phyloP scores from a whole-genome alignment of 2,113 vertebrate genomes.

The Todiramphus chloris region DNA sequence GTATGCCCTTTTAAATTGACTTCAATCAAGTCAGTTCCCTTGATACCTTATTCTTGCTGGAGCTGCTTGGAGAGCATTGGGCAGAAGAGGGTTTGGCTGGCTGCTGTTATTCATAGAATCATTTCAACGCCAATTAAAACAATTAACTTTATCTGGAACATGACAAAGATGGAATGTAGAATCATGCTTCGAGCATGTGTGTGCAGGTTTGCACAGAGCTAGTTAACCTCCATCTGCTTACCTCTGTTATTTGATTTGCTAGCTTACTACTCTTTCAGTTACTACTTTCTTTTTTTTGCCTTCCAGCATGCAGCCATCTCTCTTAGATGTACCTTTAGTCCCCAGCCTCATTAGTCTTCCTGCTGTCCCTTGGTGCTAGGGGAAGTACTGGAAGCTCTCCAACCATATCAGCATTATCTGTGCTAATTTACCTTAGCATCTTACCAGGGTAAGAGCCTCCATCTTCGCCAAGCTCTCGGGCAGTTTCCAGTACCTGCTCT shows the following conservation, averaged over 20 bases:
- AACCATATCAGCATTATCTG: not conserved
- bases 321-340: not conserved
- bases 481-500: not conserved
- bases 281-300: not conserved
- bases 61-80: not conserved
- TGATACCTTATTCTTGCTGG: not conserved
- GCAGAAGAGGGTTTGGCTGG: not conserved
- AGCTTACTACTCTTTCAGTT: not conserved
- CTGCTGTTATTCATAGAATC: not conserved
- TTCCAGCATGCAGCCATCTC: not conserved
- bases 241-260: not conserved
- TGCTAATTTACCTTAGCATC: constrained; percentile 22
- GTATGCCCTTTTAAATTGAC: not conserved
- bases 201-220: not conserved
- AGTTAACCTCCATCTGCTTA: not conserved
- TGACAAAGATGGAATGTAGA: not conserved
- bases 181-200: not conserved
- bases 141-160: constrained; percentile 25
- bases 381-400: not conserved
- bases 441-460: not conserved
- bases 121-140: constrained; percentile 4
- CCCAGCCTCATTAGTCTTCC: constrained; percentile 35
- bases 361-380: not conserved
- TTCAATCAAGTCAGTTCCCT: constrained; percentile 10
- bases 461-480: not conserved